phyloP scores from a whole-genome alignment of 2,888 invertebrate species.

The Syrphus vitripennis region DNA sequence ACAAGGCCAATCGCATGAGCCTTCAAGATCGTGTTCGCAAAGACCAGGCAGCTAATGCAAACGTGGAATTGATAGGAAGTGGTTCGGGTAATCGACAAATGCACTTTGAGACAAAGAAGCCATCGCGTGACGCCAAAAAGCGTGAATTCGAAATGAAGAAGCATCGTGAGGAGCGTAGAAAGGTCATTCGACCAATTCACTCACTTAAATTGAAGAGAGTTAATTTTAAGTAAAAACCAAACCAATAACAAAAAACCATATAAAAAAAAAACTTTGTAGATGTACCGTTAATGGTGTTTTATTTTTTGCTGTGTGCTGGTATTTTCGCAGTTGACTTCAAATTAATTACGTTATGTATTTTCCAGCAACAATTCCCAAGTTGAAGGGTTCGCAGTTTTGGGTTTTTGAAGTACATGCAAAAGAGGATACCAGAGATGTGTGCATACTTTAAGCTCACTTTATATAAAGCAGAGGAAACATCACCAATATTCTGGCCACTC shows the following conservation, averaged over 20 bases:
- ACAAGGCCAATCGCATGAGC: conserved; percentile 75
- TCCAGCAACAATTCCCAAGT: conserved; percentile 1
- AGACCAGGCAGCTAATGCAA: conserved; percentile 81
- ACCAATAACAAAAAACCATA: neutral
- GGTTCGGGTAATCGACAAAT: conserved; percentile 89
- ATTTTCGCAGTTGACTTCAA: conserved; percentile 16
- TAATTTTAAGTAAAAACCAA: conserved; percentile 77
- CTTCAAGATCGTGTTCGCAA: conserved; percentile 88
- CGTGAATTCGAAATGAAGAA: conserved; percentile 84
- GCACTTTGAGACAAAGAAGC: conserved; percentile 87
- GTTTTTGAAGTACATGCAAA: conserved; percentile 2
- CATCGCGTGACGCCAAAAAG: conserved; percentile 82
- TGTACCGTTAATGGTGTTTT: conserved; percentile 30
- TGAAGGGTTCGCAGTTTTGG: neutral
- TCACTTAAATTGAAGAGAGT: conserved; percentile 80
- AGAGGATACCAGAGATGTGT: neutral
- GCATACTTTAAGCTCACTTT: neutral
- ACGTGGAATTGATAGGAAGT: conserved; percentile 82
- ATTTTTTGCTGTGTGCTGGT: neutral
- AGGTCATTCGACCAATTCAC: conserved; percentile 84
- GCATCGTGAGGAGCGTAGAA: conserved; percentile 87
- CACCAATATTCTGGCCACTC: conserved; percentile 11
- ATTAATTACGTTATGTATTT: conserved; percentile 37
- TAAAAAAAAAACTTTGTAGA: neutral
- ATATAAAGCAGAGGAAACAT: neutral